Conservation (phyloP, 2,113 vertebrate genomes). For the Engraulis encrasicolus region DNA sequence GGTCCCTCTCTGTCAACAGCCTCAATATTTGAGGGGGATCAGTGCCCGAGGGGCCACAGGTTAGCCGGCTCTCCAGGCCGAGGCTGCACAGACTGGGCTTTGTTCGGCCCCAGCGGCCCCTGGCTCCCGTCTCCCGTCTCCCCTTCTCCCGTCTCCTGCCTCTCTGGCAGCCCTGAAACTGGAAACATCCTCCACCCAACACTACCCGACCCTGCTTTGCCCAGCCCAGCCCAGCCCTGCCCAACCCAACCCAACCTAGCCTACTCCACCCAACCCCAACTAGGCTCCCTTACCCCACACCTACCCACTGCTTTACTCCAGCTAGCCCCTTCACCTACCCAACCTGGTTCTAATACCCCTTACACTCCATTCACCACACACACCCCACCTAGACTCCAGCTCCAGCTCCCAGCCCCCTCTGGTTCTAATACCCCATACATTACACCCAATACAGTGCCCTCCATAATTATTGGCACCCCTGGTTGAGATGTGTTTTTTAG, state of each 20-base stretch:
- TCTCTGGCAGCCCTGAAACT: constrained; percentile 73
- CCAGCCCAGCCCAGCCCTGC: constrained; percentile 58
- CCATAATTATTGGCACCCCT: too few species aligned
- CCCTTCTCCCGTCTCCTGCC: constrained; percentile 62
- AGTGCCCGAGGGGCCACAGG: constrained; percentile 76
- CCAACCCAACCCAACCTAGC: constrained; percentile 39
- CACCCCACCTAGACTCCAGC: neutral
- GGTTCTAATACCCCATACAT: too few species aligned
- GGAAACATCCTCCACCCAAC: constrained; percentile 56
- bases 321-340: neutral
- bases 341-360: neutral
- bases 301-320: neutral
- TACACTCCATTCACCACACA: neutral
- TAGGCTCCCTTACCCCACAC: constrained; percentile 28
- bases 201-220: constrained; percentile 47
- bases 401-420: neutral
- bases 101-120: constrained; percentile 77
- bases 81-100: constrained; percentile 23
- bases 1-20: constrained; percentile 86
- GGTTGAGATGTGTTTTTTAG: too few species aligned
- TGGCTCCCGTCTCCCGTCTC: constrained; percentile 83
- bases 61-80: constrained; percentile 63
- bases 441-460: too few species aligned
- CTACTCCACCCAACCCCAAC: constrained; percentile 45
- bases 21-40: constrained; percentile 89